Base-by-base conservation (phyloP, 2,888 invertebrate genomes). In the Eurytoma californica region DNA sequence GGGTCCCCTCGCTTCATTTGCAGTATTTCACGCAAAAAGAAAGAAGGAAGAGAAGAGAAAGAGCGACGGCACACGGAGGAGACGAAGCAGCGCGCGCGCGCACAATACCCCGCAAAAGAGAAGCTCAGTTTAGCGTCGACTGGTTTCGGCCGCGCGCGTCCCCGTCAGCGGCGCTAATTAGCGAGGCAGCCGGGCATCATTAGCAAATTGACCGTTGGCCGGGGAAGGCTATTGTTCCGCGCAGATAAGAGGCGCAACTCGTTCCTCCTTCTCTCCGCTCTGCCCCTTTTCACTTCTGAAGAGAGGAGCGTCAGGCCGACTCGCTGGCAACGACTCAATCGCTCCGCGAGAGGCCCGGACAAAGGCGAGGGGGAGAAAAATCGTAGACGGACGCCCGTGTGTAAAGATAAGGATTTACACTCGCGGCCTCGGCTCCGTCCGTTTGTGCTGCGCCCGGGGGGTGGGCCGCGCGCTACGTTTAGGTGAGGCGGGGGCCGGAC, bases 331-430 rank as follows among this genome's bases (percentile, higher is more conserved):
- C 82, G 82, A 82, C 83, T 83, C 83, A 83, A 84, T 84, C 82
- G 81, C 80, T 74, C 66, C 20, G n/a, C 18, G 51, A 14, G 51
- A 14, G 28, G 39, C 24, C 66, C 77, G 82, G 81, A 84, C 83
- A 84, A 84, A 83, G 83, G 82, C 81, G 76, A 76, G 72, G 74
- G 70, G 49, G 68, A 77, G 80, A 80, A 58, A 57, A 30, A 58
- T 14, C 24, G 16, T 49, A 14, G 39, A 60, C 47, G 1, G 58
- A n/a, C 76, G 73, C 77, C 72, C 77, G 77, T 78, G 83, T 82
- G 85, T 86, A 86, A 86, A 88, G 86, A 87, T 85, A 86, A 87
- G 85, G 85, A 87, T 88, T 87, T 87, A 86, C 84, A 53, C 66
- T 65, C 49, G 84, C 82, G 84, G 83, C 82, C 84, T 61, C 28